Conservation (phyloP, 2,888 invertebrate species). For the Mythimna impura region DNA sequence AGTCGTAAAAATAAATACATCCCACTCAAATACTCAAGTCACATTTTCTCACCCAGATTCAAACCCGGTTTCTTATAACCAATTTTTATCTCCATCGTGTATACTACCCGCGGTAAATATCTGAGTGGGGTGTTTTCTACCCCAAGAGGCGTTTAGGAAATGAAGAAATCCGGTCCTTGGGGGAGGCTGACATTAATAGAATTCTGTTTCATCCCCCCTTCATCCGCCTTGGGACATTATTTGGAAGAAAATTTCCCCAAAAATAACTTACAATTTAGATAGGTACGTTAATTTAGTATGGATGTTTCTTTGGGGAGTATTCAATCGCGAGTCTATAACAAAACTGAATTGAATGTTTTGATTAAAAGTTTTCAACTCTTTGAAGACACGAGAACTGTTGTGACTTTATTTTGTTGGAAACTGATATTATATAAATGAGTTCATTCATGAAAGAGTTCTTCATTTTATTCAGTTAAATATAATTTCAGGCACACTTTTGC, state of each 20-base stretch:
- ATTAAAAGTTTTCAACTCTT: constrained; percentile 23
- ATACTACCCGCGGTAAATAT: constrained; percentile 65
- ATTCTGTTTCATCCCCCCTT: constrained; percentile 71
- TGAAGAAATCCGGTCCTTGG: constrained; percentile 81
- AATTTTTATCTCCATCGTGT: constrained; percentile 55
- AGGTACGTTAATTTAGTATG: constrained; percentile 57
- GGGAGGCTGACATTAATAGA: constrained; percentile 76
- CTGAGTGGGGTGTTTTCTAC: constrained; percentile 60
- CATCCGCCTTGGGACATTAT: constrained; percentile 71
- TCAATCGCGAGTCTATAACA: constrained; percentile 36
- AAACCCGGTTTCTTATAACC: constrained; percentile 35
- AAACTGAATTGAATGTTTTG: constrained; percentile 29
- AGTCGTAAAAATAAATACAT: constrained; percentile 1
- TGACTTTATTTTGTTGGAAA: neutral
- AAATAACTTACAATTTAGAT: constrained; percentile 65
- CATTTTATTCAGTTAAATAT: neutral
- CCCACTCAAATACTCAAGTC: constrained; percentile 5
- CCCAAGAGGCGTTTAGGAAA: constrained; percentile 78
- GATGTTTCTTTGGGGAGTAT: constrained; percentile 29
- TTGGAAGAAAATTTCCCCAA: constrained; percentile 64
- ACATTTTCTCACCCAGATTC: constrained; percentile 22
- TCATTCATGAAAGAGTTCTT: neutral
- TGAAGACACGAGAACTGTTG: constrained; percentile 3
- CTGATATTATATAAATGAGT: constrained; percentile 12
- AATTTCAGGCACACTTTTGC: neutral